phyloP scores from a whole-genome alignment of 2,797 vertebrate species.

The Pseudotriccus pelzelni region DNA sequence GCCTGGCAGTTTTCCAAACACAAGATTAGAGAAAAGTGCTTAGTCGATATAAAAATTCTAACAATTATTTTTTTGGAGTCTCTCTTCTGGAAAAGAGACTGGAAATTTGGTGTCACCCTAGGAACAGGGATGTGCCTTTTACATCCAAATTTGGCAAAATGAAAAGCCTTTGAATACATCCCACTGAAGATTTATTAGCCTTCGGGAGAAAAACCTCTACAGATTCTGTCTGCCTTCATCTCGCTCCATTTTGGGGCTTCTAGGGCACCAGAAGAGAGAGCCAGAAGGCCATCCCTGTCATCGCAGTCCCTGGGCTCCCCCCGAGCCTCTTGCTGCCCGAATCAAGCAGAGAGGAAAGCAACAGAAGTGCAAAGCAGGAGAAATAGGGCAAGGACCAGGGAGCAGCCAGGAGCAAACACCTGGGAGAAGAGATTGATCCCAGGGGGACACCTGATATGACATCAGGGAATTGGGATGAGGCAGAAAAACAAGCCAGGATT shows the following conservation, averaged over 20 bases:
- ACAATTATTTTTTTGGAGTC: neutral
- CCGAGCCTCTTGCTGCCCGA: neutral
- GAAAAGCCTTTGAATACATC: slow-evolving; percentile 12
- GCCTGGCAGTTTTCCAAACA: neutral
- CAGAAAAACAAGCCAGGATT: neutral
- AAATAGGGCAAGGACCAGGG: neutral
- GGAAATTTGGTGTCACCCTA: slow-evolving; percentile 45
- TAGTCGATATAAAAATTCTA: slow-evolving; percentile 5
- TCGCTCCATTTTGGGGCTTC: neutral
- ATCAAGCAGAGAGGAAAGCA: neutral
- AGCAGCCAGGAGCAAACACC: neutral
- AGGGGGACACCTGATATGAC: accelerated
- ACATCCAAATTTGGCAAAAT: neutral
- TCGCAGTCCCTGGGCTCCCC: neutral
- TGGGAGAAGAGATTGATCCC: neutral
- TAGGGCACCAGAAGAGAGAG: neutral
- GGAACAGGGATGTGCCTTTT: slow-evolving; percentile 13
- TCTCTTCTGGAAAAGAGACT: slow-evolving; percentile 4
- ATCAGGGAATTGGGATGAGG: neutral
- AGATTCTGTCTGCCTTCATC: slow-evolving; percentile 9
- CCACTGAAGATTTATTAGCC: slow-evolving; percentile 30
- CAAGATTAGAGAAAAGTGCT: slow-evolving; percentile 51
- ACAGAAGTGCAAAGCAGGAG: neutral
- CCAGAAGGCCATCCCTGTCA: neutral
- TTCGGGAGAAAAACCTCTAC: slow-evolving; percentile 25